A percentile compares a stretch with the other conserved stretches of the same genome.
phyloP scores from a whole-genome alignment of 2,113 vertebrate species.

The Pachycephala philippinensis region DNA sequence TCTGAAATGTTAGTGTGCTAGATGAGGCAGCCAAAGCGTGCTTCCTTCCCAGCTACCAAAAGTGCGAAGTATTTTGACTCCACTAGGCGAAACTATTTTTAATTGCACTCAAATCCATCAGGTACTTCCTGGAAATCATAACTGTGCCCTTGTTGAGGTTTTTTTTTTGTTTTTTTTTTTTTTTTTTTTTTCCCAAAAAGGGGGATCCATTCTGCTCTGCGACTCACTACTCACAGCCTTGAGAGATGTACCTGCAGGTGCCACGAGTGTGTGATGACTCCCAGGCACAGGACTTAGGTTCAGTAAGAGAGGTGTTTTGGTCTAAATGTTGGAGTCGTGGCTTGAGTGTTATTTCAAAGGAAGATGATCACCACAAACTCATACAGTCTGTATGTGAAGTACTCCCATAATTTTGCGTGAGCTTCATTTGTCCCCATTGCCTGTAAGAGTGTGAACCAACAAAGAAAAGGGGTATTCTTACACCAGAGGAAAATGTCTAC shows the following conservation, averaged over 20 bases:
- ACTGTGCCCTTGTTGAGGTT: neutral
- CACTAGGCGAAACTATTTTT: neutral
- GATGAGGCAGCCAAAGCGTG: neutral
- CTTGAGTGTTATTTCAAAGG: neutral
- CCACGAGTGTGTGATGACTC: fast-evolving
- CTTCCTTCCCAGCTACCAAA: neutral
- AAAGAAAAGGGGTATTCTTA: neutral
- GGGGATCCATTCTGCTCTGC: neutral
- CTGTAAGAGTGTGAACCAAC: neutral
- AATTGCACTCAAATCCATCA: neutral
- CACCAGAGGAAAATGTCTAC: neutral
- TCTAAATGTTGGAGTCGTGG: neutral
- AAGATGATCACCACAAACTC: neutral
- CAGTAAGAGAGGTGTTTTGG: neutral
- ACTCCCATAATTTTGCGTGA: fast-evolving
- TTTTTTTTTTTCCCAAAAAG: neutral
- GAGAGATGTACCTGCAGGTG: neutral
- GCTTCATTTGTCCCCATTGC: neutral
- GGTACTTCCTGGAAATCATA: neutral
- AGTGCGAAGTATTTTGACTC: neutral
- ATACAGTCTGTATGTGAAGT: fast-evolving
- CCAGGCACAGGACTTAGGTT: neutral
- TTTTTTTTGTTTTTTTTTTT: neutral
- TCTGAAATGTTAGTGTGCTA: neutral
- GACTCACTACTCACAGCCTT: neutral